phyloP scores from a whole-genome alignment of 2,888 invertebrate species.

The Graphium colonna region DNA sequence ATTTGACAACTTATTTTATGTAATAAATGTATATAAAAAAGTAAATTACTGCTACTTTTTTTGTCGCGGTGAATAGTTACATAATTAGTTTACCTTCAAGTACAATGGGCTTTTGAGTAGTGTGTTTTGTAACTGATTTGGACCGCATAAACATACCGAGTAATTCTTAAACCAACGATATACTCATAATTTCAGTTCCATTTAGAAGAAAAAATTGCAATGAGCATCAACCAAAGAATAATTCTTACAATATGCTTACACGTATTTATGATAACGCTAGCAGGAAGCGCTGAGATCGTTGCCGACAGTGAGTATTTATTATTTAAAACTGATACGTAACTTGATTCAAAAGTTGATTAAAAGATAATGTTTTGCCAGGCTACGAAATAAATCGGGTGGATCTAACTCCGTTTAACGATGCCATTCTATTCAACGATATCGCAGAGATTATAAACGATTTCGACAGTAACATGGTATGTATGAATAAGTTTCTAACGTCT shows the following conservation, averaged over 20 bases:
- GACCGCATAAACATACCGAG: constrained; percentile 12
- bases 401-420: constrained; percentile 57
- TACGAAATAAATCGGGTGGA: constrained; percentile 53
- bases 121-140: constrained; percentile 12
- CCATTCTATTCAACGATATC: constrained; percentile 64
- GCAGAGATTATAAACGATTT: constrained; percentile 65
- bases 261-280: not conserved
- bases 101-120: constrained; percentile 34
- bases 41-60: not conserved
- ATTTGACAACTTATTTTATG: not conserved
- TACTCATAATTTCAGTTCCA: not conserved
- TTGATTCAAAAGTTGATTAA: constrained; percentile 28
- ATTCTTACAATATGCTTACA: constrained; percentile 1
- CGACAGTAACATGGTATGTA: constrained; percentile 55
- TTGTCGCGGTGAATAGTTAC: not conserved
- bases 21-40: not conserved
- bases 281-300: constrained; percentile 2
- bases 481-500: too few species aligned
- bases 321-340: too few species aligned
- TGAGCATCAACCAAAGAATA: constrained; percentile 9
- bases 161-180: not conserved
- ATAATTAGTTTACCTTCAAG: constrained; percentile 19
- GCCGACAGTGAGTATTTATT: constrained; percentile 16
- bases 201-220: constrained; percentile 1
- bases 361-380: constrained; percentile 36